Evolutionary conservation across 2,113 vertebrate genomes (phyloP), one percentile per base, ranked within the genome.

Genomic region (Paraplagusia blochii): DNA sequence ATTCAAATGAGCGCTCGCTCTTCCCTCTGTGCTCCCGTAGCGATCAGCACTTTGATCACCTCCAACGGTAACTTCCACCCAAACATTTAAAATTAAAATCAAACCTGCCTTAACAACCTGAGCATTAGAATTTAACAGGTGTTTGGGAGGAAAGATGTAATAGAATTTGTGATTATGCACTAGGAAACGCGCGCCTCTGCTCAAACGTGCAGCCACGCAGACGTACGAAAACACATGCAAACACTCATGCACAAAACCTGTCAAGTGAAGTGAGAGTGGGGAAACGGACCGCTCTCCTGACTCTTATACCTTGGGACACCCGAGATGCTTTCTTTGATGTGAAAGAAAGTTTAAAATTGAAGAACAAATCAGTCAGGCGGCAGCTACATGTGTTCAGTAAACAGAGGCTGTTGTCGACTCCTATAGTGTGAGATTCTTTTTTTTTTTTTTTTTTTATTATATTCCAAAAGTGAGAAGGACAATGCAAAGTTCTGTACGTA

Each of bases 61-160:
- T 89, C 80, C 76, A 74, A 64, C 52, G 43, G 29, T 79, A 88
- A 76, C 87, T 88, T 88, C 79, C 83, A 79, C 74, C 68, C 56
- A 86, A 90, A 90, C 69, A 89, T 92, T 83, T 81, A 79, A 88
- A 90, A 87, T 88, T 88, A 82, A 91, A 92, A 92, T 76, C 72
- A 78, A 88, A 84, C 82, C 77, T 67, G 54, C 78, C 83, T 82
- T 76, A 79, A 86, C 84, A 90, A 85, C 66, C 79, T 53, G 58
- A 68, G 76, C 74, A 88, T 83, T 84, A 88, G 84, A 91, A 90
- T 90, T 87, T 83, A 91, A 89, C 82, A 89, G 85, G 87, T 74
- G 87, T 67, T 85, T 48, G 52, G 80, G 60, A 76, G 74, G 76
- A 89, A 29, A 88, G 84, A 89, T 83, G 64, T 79, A 88, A 91